phyloP scores from a whole-genome alignment of 2,888 invertebrate genomes.

The Drosophila monieri region DNA sequence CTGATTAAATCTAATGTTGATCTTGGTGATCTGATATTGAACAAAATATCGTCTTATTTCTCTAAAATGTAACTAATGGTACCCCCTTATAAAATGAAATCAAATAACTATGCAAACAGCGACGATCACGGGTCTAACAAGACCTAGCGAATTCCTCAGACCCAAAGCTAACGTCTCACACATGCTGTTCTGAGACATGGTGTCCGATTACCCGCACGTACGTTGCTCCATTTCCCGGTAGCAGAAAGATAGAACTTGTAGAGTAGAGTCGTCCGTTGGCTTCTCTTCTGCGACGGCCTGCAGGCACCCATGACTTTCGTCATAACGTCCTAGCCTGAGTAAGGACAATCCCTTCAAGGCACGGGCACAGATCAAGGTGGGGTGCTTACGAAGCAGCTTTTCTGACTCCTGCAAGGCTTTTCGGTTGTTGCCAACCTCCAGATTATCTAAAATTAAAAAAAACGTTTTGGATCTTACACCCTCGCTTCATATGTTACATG shows the following conservation, averaged over 20 bases:
- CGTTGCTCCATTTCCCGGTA: slow-evolving; percentile 96
- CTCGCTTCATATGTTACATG: no score
- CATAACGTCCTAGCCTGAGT: slow-evolving; percentile 92
- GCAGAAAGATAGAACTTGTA: slow-evolving; percentile 97
- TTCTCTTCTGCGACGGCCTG: slow-evolving; percentile 91
- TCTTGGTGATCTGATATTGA: no score
- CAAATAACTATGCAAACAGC: not conserved
- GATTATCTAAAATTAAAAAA: slow-evolving; percentile 88
- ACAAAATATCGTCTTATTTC: not conserved
- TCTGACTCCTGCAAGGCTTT: slow-evolving; percentile 98
- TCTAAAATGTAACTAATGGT: not conserved
- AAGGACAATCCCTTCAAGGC: slow-evolving; percentile 96
- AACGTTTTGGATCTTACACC: not conserved
- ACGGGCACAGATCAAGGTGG: slow-evolving; percentile 93
- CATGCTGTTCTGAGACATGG: not conserved
- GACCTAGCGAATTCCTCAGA: not conserved
- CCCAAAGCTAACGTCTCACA: not conserved
- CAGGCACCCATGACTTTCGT: slow-evolving; percentile 91
- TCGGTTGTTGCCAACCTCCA: slow-evolving; percentile 98
- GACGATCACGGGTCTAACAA: not conserved
- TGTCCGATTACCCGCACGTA: slow-evolving; percentile 85
- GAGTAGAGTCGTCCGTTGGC: slow-evolving; percentile 95
- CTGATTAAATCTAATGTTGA: no score
- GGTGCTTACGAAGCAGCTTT: slow-evolving; percentile 96
- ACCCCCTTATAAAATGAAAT: not conserved